Evolutionary conservation across 2,797 vertebrate species (phyloP).

Genomic region (Tragopan temminckii): DNA sequence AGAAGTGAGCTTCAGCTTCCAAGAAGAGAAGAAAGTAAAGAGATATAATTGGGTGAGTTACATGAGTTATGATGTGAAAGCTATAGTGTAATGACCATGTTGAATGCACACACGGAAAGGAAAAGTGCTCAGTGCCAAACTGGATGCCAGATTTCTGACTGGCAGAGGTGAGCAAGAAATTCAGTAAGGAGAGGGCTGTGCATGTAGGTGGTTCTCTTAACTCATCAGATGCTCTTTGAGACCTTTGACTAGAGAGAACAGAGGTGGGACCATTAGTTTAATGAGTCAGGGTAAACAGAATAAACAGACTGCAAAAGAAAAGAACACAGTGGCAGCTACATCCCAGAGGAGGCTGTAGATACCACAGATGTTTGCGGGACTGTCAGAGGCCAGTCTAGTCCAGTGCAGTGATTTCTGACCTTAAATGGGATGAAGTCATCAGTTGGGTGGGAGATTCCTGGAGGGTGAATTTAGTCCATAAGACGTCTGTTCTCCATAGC

Average conservation of each 20-base stretch:
- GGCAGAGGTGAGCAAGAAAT: background rate
- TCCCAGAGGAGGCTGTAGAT: background rate
- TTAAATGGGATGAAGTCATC: background rate
- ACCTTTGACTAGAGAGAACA: background rate
- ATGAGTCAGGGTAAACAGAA: background rate
- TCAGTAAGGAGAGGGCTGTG: background rate
- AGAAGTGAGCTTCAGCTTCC: slow-evolving; percentile 3
- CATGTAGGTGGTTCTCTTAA: background rate
- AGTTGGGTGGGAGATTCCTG: background rate
- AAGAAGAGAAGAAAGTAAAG: slow-evolving; percentile 24
- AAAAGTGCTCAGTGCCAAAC: background rate
- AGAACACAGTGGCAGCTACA: background rate
- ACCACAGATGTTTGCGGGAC: background rate
- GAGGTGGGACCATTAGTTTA: background rate
- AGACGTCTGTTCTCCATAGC: background rate
- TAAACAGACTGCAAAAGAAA: background rate
- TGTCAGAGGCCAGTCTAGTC: background rate
- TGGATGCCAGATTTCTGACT: background rate
- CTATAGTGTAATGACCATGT: background rate
- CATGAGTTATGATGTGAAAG: slow-evolving; percentile 17
- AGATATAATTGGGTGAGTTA: slow-evolving; percentile 1
- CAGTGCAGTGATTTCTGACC: background rate
- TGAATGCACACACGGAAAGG: background rate
- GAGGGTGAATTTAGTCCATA: background rate
- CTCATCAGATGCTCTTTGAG: background rate